phyloP scores from a whole-genome alignment of 2,797 vertebrate species.

The Enteromius argenteus region DNA sequence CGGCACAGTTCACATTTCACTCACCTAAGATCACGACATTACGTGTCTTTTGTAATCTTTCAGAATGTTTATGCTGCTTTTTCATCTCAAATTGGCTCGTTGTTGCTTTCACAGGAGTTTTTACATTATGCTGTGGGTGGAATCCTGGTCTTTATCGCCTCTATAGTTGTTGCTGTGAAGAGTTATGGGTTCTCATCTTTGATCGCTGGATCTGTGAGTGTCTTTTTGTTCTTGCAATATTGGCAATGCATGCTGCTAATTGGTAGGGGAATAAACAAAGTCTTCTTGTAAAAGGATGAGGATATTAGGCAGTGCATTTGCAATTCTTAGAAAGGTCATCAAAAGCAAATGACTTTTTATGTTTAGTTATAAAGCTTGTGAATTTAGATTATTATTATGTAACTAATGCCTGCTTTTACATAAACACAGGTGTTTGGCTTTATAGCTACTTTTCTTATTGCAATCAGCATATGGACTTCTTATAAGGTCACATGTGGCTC shows the following conservation, averaged over 20 bases:
- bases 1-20: not conserved
- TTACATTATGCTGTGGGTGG: slow-evolving; percentile 90
- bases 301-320: not conserved
- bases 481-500: slow-evolving; percentile 89
- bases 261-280: not conserved
- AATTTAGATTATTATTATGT: not conserved
- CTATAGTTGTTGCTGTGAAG: slow-evolving; percentile 83
- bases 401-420: not conserved
- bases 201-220: slow-evolving; percentile 86
- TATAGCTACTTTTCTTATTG: slow-evolving; percentile 87
- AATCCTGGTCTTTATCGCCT: slow-evolving; percentile 88
- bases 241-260: not conserved
- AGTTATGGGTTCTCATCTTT: slow-evolving; percentile 75
- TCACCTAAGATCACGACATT: not conserved
- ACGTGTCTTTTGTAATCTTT: not conserved
- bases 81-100: not conserved
- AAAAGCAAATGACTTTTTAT: not conserved
- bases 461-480: slow-evolving; percentile 87
- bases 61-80: not conserved
- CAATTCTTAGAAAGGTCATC: not conserved
- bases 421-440: slow-evolving; percentile 88
- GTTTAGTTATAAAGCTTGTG: not conserved
- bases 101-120: slow-evolving; percentile 82
- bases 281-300: not conserved
- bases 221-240: not conserved